These are phyloP conservation scores for Chloroceryle aenea DNA, from an alignment of 2,113 vertebrate species.

Conservation along the genomic window DNA sequence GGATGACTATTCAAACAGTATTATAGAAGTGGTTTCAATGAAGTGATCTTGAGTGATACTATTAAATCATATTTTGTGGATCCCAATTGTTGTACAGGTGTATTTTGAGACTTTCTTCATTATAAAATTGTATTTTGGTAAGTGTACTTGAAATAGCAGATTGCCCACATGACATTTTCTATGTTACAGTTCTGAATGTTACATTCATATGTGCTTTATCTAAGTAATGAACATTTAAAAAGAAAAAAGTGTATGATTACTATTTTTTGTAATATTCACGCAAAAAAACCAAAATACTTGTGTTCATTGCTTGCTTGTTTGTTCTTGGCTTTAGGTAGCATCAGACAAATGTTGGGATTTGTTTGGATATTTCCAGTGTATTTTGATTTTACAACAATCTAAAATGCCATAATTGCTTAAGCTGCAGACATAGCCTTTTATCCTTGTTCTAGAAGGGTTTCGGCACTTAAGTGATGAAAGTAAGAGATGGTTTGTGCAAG, in stretches of 20 bases:
- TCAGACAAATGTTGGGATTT: constrained; percentile 43
- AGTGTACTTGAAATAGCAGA: constrained; percentile 74
- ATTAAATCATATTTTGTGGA: constrained; percentile 72
- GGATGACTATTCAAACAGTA: constrained; percentile 60
- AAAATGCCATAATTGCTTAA: not conserved
- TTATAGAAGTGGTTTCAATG: constrained; percentile 65
- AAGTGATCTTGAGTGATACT: constrained; percentile 68
- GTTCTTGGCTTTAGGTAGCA: constrained; percentile 67
- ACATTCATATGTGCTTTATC: constrained; percentile 73
- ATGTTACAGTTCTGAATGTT: constrained; percentile 73
- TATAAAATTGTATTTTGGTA: constrained; percentile 78
- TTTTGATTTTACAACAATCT: constrained; percentile 65
- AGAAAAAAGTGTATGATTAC: constrained; percentile 75
- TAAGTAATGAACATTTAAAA: constrained; percentile 72
- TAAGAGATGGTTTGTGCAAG: not conserved
- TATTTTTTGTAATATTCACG: constrained; percentile 78
- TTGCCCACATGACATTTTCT: constrained; percentile 73
- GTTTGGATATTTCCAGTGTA: constrained; percentile 56
- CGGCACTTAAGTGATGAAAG: not conserved
- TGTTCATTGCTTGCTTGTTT: constrained; percentile 71
- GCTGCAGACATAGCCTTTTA: constrained; percentile 21
- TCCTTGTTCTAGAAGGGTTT: not conserved
- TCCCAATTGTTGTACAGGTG: constrained; percentile 71
- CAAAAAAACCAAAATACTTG: constrained; percentile 65
- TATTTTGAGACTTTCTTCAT: constrained; percentile 78